Percentiles rank a stretch among this genome's conserved stretches.
Conservation (phyloP, 1,140 invertebrate genomes). For the Microplitis demolitor region DNA sequence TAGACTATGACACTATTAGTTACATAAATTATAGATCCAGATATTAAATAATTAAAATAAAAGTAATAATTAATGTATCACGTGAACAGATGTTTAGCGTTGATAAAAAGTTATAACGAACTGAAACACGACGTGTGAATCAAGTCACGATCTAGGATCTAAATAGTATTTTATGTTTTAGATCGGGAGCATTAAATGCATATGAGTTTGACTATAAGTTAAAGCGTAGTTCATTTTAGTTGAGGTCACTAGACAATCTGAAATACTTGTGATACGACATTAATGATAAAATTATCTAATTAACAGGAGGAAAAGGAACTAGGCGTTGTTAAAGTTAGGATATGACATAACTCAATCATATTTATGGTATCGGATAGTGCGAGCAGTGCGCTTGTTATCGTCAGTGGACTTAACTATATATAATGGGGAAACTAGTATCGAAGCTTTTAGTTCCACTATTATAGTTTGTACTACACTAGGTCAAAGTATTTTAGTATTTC, state of each 20-base stretch:
- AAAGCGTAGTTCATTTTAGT: slow-evolving; percentile 9
- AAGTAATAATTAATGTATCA: not conserved
- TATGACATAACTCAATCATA: slow-evolving; percentile 17
- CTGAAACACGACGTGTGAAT: not conserved
- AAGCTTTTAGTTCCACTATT: no score
- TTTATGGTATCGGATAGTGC: slow-evolving; percentile 5
- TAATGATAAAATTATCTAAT: no score
- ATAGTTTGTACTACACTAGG: no score
- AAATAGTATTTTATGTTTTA: no score
- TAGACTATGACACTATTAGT: no score
- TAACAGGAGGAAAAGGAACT: not conserved
- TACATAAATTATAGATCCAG: not conserved
- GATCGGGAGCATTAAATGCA: not conserved
- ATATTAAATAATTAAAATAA: not conserved
- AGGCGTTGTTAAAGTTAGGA: not conserved
- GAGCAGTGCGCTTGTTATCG: not conserved
- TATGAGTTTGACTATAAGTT: not conserved
- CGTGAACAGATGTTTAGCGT: not conserved
- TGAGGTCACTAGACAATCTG: no score
- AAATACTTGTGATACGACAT: no score
- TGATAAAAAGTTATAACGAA: not conserved
- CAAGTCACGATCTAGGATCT: not conserved
- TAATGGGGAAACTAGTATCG: not conserved
- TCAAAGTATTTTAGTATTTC: no score
- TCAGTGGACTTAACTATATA: not conserved